Evolutionary conservation across 2,888 invertebrate species (phyloP), one percentile per base, ranked within the genome.

Genomic region (Mythimna loreyi): DNA sequence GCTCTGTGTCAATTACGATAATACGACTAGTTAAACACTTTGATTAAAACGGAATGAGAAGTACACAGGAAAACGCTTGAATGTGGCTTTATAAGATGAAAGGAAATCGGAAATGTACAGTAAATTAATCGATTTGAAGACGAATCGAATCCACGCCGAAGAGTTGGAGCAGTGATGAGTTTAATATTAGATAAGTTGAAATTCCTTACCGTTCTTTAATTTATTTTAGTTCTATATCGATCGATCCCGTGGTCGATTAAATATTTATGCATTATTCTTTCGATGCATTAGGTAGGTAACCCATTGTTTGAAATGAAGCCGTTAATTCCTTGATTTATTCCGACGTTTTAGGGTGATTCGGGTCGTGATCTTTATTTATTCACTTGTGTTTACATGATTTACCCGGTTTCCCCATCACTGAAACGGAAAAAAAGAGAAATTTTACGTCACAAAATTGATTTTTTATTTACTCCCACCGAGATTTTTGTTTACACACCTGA

Each of bases 291-390:
- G 61, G 76, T 76, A 70, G 71, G 76, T 64, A 55, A 47, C 55
- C 60, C 62, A 66, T 62, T 57, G 64, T 72, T 55, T 67, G 61
- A 61, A 72, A 74, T 77, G 61, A 73, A 66, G 55, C 36, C 55
- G 56, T 74, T 80, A 72, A 78, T 75, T 62, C 62, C 57, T 65
- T 73, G 52, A 75, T 82, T 78, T 83, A 86, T 78, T 72, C 53
- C 23, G 59, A 68, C 76, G 57, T 76, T 79, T 78, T 77, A 73
- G 67, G 68, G 56, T 65, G 75, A 80, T 72, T 75, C 23, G 72
- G 80, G 80, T 79, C 62, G 67, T 52, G 68, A 64, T 75, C 60
- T 76, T 84, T 85, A 85, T 84, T 84, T 82, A 86, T 86, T 86
- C 77, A 77, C 63, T 69, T 66, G 67, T 77, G 72, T 81, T 76